A percentile compares a stretch with the other conserved stretches of the same genome.
These are phyloP conservation scores for Limnodromus scolopaceus DNA, from an alignment of 2,797 vertebrate species.

Conservation along the genomic window DNA sequence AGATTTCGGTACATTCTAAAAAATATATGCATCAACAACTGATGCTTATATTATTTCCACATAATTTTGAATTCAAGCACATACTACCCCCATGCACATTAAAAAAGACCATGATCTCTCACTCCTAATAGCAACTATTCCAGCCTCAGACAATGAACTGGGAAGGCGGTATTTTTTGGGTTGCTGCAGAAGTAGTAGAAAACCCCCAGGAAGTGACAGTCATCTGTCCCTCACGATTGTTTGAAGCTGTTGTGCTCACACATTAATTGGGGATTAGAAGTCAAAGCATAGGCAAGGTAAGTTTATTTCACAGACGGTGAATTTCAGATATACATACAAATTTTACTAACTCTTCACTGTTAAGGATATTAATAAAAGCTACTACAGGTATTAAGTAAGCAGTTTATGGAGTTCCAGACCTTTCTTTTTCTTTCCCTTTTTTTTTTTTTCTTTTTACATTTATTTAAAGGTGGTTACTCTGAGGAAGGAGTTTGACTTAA, in stretches of 20 bases:
- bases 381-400: not conserved
- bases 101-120: not conserved
- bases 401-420: not conserved
- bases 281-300: not conserved
- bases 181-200: not conserved
- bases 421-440: fast-evolving
- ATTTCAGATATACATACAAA: not conserved
- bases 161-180: not conserved
- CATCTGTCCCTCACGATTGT: fast-evolving
- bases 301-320: not conserved
- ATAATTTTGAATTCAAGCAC: not conserved
- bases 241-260: not conserved
- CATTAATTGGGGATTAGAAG: not conserved
- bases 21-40: not conserved
- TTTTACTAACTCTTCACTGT: not conserved
- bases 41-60: not conserved
- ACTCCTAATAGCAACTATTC: not conserved
- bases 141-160: not conserved
- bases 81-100: not conserved
- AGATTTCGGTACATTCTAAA: not conserved
- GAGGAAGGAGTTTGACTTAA: not conserved
- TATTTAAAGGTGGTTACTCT: not conserved
- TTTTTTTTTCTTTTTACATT: not conserved
- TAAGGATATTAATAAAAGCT: not conserved
- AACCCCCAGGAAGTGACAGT: not conserved